Evolutionary conservation across 2,113 vertebrate genomes (phyloP).

Genomic region (Castor canadensis): DNA sequence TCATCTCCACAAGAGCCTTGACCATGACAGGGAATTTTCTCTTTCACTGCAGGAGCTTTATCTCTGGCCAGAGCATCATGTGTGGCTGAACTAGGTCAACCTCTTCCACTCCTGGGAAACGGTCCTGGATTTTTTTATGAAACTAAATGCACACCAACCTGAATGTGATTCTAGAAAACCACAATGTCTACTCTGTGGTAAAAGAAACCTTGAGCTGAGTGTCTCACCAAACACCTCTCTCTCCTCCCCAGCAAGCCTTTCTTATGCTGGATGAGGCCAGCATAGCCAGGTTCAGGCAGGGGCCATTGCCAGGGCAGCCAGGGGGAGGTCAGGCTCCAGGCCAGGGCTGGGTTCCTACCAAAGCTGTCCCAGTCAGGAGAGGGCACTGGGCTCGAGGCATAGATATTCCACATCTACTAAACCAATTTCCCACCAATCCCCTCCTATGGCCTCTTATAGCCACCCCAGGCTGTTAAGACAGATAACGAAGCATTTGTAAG

Average conservation of each 20-base stretch:
- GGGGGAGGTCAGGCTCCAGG: not conserved
- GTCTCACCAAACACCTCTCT: conserved; percentile 14
- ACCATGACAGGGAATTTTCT: not conserved
- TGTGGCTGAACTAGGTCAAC: conserved; percentile 50
- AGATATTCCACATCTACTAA: conserved; percentile 63
- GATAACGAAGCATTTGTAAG: conserved; percentile 48
- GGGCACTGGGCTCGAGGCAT: not conserved
- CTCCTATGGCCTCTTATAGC: not conserved
- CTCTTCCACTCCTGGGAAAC: conserved; percentile 46
- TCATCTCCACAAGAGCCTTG: not conserved
- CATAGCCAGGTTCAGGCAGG: conserved; percentile 68
- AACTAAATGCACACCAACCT: conserved; percentile 65
- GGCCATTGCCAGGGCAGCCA: conserved; percentile 65
- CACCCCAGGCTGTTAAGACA: conserved; percentile 42
- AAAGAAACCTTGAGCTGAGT: conserved; percentile 36
- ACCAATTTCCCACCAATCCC: conserved; percentile 61
- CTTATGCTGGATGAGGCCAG: not conserved
- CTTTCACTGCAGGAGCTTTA: conserved; percentile 29
- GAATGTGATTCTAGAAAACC: conserved; percentile 61
- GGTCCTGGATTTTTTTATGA: conserved; percentile 16
- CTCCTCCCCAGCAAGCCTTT: not conserved
- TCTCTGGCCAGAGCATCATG: conserved; percentile 60
- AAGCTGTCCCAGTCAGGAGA: conserved; percentile 59
- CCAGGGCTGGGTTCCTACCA: conserved; percentile 37
- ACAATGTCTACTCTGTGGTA: conserved; percentile 63